Base-by-base conservation (phyloP, 2,888 invertebrate species). In the Mermis nigrescens region DNA sequence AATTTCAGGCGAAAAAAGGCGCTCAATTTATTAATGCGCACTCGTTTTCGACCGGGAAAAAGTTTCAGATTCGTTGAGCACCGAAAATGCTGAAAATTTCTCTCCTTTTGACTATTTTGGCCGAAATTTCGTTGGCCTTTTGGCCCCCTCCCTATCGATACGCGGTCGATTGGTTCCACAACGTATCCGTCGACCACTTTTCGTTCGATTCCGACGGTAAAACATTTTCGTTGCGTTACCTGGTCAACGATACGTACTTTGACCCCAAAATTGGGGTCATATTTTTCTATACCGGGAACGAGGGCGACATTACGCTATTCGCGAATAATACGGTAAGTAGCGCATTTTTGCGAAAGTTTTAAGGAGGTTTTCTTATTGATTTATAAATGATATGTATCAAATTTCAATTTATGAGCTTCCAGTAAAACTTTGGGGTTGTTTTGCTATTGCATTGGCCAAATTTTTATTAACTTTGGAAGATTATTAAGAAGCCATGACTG, bases 281-380 rank as follows among this genome's bases (percentile, higher is more conserved):
- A 66, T 90, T 95, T 72, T 84, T 85, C 73, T 91, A 90, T 69
- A 86, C 91, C 0, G 95, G 95, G 64, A 95, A 95, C 78, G 95
- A 95, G 80, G 95, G 91, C 52, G 81, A 82, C 68, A 88, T 95
- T 67, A 83, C 84, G 69, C 74, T 81, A 67, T 95, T 95, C 75
- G 86, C 88, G 0, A 77, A 87, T 68, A 89, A 91, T 75, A 85
- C 88, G 0, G 80, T 79, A 68, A 68, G 72, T n/a, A 28, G 38
- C 38, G 19, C 12, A n/a, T n/a, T n/a, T n/a, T n/a, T n/a, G n/a
- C n/a, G n/a, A n/a, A n/a, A n/a, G n/a, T n/a, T n/a, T n/a, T n/a
- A n/a, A n/a, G n/a, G n/a, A n/a, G n/a, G n/a, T n/a, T n/a, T n/a
- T n/a, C n/a, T n/a, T n/a, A n/a, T n/a, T n/a, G n/a, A n/a, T n/a